Percentiles rank a stretch among this genome's conserved stretches.
Conservation (phyloP, 2,888 invertebrate genomes). For the Andrena camellia region DNA sequence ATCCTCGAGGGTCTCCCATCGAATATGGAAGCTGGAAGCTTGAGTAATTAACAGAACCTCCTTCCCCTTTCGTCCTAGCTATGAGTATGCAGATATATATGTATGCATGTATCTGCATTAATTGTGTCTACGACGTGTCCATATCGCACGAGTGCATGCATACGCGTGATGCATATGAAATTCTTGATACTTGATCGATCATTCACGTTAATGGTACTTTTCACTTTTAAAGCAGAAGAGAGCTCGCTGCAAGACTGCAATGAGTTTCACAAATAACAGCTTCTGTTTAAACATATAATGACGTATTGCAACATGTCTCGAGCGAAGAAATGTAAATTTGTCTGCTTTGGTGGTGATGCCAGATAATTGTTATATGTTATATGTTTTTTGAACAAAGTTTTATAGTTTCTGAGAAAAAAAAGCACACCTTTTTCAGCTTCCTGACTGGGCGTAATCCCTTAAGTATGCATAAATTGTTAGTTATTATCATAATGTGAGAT, state of each 20-base stretch:
- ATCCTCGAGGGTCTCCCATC: constrained; percentile 51
- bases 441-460: too few relatives aligned
- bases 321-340: background rate
- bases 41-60: constrained; percentile 61
- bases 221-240: background rate
- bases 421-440: too few relatives aligned
- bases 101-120: constrained; percentile 48
- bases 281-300: background rate
- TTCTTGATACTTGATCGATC: constrained; percentile 24
- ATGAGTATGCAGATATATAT: constrained; percentile 23
- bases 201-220: constrained; percentile 10
- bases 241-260: background rate
- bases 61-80: constrained; percentile 43
- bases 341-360: too few relatives aligned
- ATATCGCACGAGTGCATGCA: constrained; percentile 38
- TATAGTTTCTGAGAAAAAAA: too few relatives aligned
- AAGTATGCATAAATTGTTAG: too few relatives aligned
- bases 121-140: constrained; percentile 56
- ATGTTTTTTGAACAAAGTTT: too few relatives aligned
- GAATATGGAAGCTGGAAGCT: constrained; percentile 52
- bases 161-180: constrained; percentile 18
- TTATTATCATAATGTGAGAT: too few relatives aligned
- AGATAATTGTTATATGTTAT: too few relatives aligned
- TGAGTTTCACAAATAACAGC: background rate
- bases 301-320: background rate